Base-by-base conservation (phyloP, 2,888 invertebrate genomes). In the Andrena minutula region DNA sequence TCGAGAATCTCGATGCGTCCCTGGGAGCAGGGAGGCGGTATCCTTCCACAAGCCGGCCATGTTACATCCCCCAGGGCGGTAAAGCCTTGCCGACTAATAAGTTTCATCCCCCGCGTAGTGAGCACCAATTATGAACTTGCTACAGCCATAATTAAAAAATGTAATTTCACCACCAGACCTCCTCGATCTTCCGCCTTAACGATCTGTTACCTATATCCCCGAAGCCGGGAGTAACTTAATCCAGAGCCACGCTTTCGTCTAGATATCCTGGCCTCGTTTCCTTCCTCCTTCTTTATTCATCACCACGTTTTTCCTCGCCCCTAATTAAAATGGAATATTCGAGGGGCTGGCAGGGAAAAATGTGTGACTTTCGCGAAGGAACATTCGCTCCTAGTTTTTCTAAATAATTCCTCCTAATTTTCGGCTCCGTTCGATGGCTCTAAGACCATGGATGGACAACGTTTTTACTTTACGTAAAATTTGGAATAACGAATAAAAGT, bases 81-180 rank as follows among this genome's bases (percentile, higher is more conserved):
- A 75, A 84, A 85, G 84, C 86, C 89, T 89, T 85, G 88, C 89
- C 91, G 88, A 90, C 91, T 92, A 93, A 93, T 93, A 92, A 93
- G 92, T 92, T 93, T 93, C 93, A 93, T 93, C 92, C 93, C 91
- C 92, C 93, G 90, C 93, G 93, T 93, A 92, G 93, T 93, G 92
- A 93, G 93, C 92, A 93, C 93, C 93, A 92, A 93, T 93, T 93
- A 93, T 93, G 92, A 93, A 93, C 91, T 92, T 88, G 89, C 92
- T 91, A 86, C 75, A 83, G 88, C 86, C 83, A 89, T 92, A 92
- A 93, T 93, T 93, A 92, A 92, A 92, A 92, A 92, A 92, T 91
- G 89, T 92, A 92, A 92, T 92, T 89, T 88, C 86, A 86, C 89
- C 88, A 73, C 87, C 82, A 83, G 85, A 87, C 75, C 86, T 88